A percentile compares a stretch with the other conserved stretches of the same genome.
Evolutionary conservation across 1,140 invertebrate genomes (phyloP).

Genomic region (Sesamia nonagrioides): DNA sequence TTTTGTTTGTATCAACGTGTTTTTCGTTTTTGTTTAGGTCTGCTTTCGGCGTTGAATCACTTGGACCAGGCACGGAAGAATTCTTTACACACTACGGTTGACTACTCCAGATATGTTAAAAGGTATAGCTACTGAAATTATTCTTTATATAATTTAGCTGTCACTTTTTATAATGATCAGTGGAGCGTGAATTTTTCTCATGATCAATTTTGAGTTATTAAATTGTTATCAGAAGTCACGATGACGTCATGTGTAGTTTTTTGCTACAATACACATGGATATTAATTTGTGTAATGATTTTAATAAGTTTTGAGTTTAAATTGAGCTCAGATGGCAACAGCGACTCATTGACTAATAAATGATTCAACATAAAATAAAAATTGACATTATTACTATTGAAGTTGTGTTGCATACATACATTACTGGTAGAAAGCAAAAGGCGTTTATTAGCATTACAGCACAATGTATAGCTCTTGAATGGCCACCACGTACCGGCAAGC

Average conservation of each 20-base stretch:
- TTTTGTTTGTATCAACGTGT: constrained; percentile 66
- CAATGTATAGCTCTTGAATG: too few relatives aligned
- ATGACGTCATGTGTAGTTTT: constrained; percentile 30
- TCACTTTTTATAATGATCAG: constrained; percentile 44
- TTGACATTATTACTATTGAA: too few relatives aligned
- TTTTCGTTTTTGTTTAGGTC: constrained; percentile 80
- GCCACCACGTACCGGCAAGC: too few relatives aligned
- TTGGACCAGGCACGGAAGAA: constrained; percentile 85
- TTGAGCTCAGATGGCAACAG: constrained; percentile 1
- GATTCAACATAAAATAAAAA: neutral
- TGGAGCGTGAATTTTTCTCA: constrained; percentile 31
- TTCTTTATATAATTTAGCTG: constrained; percentile 42
- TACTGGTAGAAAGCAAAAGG: too few relatives aligned
- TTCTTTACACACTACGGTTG: constrained; percentile 86
- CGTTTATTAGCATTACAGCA: too few relatives aligned
- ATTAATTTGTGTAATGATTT: constrained; percentile 49
- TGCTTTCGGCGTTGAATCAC: constrained; percentile 87
- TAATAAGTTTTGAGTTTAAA: constrained; percentile 39
- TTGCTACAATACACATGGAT: constrained; percentile 46
- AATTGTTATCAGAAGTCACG: constrained; percentile 40
- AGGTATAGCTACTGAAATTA: constrained; percentile 84
- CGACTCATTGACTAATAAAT: neutral
- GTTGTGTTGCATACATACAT: neutral
- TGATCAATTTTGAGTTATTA: constrained; percentile 36
- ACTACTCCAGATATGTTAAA: constrained; percentile 94